A percentile compares a stretch with the other conserved stretches of the same genome.
Conservation (phyloP, 2,888 invertebrate species). For the Xylota sylvarum region DNA sequence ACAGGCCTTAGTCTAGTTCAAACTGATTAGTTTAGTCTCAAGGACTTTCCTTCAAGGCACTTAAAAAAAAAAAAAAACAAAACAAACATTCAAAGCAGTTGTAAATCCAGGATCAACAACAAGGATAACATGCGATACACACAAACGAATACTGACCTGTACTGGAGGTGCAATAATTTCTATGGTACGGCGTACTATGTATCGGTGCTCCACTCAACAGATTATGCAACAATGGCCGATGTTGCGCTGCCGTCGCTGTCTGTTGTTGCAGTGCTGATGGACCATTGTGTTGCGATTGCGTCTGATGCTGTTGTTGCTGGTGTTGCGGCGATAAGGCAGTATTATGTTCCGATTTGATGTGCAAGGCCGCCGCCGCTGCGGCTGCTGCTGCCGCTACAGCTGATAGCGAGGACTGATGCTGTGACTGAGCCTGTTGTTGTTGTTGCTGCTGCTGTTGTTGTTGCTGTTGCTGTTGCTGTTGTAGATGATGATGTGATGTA, state of each 20-base stretch:
- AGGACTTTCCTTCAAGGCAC: too few relatives aligned
- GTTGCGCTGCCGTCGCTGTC: conserved; percentile 82
- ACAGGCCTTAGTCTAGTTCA: too few relatives aligned
- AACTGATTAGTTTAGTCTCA: too few relatives aligned
- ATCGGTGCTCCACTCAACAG: conserved; percentile 84
- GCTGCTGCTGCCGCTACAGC: conserved; percentile 75
- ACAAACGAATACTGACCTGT: conserved; percentile 82
- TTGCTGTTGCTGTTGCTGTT: conserved; percentile 80
- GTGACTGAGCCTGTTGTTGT: conserved; percentile 78
- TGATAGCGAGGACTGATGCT: conserved; percentile 79
- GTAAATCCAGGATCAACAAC: neutral
- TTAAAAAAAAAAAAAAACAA: too few relatives aligned
- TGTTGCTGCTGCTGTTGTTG: conserved; percentile 81
- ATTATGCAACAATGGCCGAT: conserved; percentile 84
- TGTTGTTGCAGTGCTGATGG: conserved; percentile 81
- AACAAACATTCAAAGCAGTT: neutral
- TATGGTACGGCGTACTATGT: conserved; percentile 84
- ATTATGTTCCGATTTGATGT: conserved; percentile 84
- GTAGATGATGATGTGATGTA: conserved; percentile 81
- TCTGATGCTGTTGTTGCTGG: conserved; percentile 79
- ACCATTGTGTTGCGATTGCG: conserved; percentile 74
- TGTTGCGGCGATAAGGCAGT: conserved; percentile 81
- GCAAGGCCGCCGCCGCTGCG: conserved; percentile 81
- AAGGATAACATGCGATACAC: neutral
- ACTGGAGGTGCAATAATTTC: conserved; percentile 85